phyloP scores from a whole-genome alignment of 2,888 invertebrate genomes.

The Cremastobaeus sp. region DNA sequence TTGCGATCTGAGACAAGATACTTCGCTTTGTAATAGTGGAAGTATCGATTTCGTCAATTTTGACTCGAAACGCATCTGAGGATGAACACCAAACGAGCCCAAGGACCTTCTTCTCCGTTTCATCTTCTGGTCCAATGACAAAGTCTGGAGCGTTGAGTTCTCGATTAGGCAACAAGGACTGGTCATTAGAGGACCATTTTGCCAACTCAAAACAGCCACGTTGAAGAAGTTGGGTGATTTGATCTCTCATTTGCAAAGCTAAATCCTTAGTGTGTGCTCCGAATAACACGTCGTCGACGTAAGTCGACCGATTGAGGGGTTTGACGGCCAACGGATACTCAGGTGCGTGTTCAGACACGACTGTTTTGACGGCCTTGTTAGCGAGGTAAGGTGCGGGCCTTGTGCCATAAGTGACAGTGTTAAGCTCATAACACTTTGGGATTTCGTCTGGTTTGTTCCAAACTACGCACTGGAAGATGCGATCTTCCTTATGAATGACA shows the following conservation, averaged over 20 bases:
- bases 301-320: background rate
- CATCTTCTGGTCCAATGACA: background rate
- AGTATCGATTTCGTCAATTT: no score
- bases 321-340: background rate
- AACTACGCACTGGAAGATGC: no score
- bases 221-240: background rate
- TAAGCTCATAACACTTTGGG: no score
- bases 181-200: background rate
- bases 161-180: background rate
- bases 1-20: no score
- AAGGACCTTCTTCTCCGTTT: background rate
- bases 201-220: no score
- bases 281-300: no score
- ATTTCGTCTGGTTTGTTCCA: constrained; percentile 4
- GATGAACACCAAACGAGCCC: background rate
- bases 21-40: no score
- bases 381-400: no score
- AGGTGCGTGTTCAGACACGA: background rate
- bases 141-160: background rate
- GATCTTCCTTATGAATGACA: no score
- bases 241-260: background rate
- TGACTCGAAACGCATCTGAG: background rate
- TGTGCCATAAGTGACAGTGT: no score
- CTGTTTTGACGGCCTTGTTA: no score
- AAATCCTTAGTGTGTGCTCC: no score